Evolutionary conservation across 1,140 invertebrate species (phyloP), one percentile per base, ranked within the genome.

Genomic region (Mya arenaria): DNA sequence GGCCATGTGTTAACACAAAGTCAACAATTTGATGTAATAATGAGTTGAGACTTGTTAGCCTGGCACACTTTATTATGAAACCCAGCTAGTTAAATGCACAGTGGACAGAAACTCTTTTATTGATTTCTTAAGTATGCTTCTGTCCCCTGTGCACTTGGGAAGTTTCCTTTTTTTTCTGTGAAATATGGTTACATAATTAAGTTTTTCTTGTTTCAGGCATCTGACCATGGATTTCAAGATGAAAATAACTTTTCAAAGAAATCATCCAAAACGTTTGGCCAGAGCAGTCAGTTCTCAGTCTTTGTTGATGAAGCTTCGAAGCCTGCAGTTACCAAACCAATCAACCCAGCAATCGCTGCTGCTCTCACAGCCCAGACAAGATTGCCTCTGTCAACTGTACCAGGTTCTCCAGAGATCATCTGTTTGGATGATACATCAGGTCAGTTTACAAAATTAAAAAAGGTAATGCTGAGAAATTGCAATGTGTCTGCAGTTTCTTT

Each of bases 241-340:
- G 87, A 89, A 82, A 88, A 88, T 84, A 83, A 82, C 15, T 85
- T 81, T 63, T 60, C 82, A 5, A 85, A 85, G 52, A 84, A 85
- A 58, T 41, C 0, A 32, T 79, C 62, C 28, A 88, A 89, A 37
- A 44, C 82, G 23, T 88, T 86, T 81, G 84, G 83, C 65, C 71
- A 87, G 39, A 68, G 72, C 4, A 56, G 48, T 17, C 75, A 78
- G 25, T 90, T 90, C 56, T 80, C 84, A 19, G 88, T 90, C 36
- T 89, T 85, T 86, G 85, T 89, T 48, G 89, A 90, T 82, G 84
- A 86, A 3, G 48, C 78, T 2, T 56, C 74, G 17, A 79, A 74
- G 48, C 65, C 80, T 74, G 77, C 68, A n/a, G 55, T 32, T 32
- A 83, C 62, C 58, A 78, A 60, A 44, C 71, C 55, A n/a, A 74